Base-by-base conservation (phyloP, 2,888 invertebrate species). In the Unio delphinus region DNA sequence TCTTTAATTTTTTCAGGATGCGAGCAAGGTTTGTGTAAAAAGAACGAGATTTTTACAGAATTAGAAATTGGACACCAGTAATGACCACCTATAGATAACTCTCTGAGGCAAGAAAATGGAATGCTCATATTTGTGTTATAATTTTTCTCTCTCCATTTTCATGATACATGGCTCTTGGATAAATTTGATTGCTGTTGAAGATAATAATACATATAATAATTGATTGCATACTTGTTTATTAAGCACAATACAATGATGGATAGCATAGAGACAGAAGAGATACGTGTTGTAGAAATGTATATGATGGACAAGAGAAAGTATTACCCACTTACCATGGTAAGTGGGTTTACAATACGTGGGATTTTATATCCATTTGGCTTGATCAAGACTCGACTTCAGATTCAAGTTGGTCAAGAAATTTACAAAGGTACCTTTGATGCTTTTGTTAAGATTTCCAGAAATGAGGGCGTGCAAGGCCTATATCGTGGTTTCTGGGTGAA, bases 231-330 rank as follows among this genome's bases (percentile, higher is more conserved):
- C 11, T 45, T 45, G 45, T 45, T 45, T 15, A 45, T 45, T 45
- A 45, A 15, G 45, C 45, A 45, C 45, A 45, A 15, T 45, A 45
- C 45, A 15, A 45, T 15, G 4, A 45, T 45, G 28, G 71, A 71
- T 30, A 64, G 63, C 45, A 54, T 34, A 6, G 77, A 76, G 18
- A 68, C 79, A 28, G 80, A 81, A 8, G 82, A 83, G 54, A 76
- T 87, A 15, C 80, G 81, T 58, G 96, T 95, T 8, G 97, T 99
- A 75, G 98, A 99, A 91, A 96, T 98, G 95, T 94, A 97, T 80
- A 99, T 99, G 98, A 95, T 99, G 96, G 95, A 99, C 90, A 97
- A 96, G 87, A 92, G 92, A 63, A 97, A 96, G 88, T 99, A 98
- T 89, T 96, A 96, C 87, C 97, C 98, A 0, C 91, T 98, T 69